Base-by-base conservation (phyloP, 2,797 vertebrate genomes). In the Xyrichtys novacula region DNA sequence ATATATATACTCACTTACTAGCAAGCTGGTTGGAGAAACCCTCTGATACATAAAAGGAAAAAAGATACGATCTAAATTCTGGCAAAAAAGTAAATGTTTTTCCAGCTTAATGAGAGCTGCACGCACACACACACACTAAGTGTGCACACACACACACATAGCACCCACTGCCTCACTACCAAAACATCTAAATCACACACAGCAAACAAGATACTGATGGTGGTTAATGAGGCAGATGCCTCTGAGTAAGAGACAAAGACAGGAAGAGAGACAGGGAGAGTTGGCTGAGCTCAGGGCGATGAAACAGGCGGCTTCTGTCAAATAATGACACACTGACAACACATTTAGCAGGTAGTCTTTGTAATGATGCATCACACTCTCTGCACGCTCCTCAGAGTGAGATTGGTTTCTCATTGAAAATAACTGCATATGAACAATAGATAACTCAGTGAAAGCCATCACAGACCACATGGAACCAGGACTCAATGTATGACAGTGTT, bases 41-140 rank as follows among this genome's bases (percentile, higher is more conserved):
- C 82, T 92, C 91, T 91, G 84, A 91, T 86, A 78, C 78, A 88
- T 82, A 82, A 86, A 90, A 74, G 74, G 88, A 65, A 73, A 43
- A 39, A 84, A 75, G 65, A 90, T 78, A 80, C 68, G 71, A 89
- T 89, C 63, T 71, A 65, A 56, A 78, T 86, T 83, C 77, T 85
- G 81, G 80, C 80, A 84, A 85, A 87, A 82, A 85, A 83, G 84
- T 90, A 90, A 91, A 86, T 91, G 77, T 89, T 87, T 89, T 90
- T 83, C 77, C 72, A 89, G 79, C 71, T 86, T 94, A 94, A 94
- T 93, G 93, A 94, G 92, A 84, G 84, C 57, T 89, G 57, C 61
- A 59, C 73, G 53, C 65, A 46, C 40, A 57, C 48, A 62, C 58
- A 71, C 79, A 77, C 53, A 40, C 31, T 39, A 49, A 53, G 40